phyloP scores from a whole-genome alignment of 2,888 invertebrate genomes.

The Rhyacophila evoluta region DNA sequence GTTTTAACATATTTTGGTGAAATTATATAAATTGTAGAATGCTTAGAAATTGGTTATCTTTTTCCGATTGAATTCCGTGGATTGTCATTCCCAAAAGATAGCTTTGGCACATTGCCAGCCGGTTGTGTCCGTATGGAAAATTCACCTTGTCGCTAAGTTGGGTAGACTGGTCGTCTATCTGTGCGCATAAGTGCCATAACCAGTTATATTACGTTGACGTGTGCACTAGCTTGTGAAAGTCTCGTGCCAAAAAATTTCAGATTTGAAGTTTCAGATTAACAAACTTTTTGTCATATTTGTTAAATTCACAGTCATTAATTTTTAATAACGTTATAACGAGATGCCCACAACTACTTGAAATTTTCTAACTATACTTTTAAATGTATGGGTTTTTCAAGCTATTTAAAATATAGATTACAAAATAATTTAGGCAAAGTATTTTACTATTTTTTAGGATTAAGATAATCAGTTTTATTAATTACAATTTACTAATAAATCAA shows the following conservation, averaged over 20 bases:
- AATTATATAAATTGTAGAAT: neutral
- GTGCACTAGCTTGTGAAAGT: neutral
- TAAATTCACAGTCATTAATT: neutral
- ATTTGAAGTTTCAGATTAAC: neutral
- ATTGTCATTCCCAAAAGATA: slow-evolving; percentile 4
- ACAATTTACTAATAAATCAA: too few relatives aligned
- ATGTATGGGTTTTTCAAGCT: too few relatives aligned
- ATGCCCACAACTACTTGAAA: too few relatives aligned
- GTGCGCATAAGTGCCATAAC: neutral
- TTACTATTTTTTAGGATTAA: too few relatives aligned
- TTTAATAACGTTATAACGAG: too few relatives aligned
- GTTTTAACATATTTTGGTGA: too few relatives aligned
- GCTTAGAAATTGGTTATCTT: neutral
- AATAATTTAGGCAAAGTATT: too few relatives aligned
- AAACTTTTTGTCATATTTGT: neutral
- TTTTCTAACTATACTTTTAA: too few relatives aligned
- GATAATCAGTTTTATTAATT: too few relatives aligned
- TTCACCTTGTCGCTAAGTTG: neutral
- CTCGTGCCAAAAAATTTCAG: neutral
- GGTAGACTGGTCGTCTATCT: neutral
- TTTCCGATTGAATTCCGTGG: neutral
- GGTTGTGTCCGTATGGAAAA: neutral
- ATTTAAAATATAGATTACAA: too few relatives aligned
- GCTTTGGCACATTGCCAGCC: neutral
- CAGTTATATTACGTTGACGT: neutral